These are phyloP conservation scores for Syrrhaptes paradoxus DNA, from an alignment of 2,113 vertebrate genomes.

Conservation along the genomic window DNA sequence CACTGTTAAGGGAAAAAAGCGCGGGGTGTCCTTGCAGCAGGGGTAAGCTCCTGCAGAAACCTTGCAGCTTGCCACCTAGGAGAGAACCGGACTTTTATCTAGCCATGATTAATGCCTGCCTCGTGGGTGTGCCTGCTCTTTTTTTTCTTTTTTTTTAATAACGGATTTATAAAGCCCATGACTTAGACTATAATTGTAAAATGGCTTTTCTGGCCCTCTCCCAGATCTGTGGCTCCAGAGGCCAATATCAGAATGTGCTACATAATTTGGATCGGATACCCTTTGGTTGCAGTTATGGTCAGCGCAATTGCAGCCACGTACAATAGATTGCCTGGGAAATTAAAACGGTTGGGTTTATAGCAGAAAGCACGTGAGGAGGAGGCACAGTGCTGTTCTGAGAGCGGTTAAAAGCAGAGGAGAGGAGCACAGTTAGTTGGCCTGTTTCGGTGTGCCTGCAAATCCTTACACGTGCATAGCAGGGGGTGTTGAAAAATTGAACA, in stretches of 20 bases:
- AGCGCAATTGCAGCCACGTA: not conserved
- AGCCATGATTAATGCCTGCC: not conserved
- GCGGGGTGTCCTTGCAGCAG: not conserved
- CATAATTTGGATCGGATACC: not conserved
- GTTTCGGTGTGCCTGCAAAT: slow-evolving; percentile 4
- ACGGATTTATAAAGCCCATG: not conserved
- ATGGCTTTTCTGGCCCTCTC: slow-evolving; percentile 42
- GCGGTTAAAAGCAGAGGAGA: slow-evolving; percentile 9
- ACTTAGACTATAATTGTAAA: slow-evolving; percentile 13
- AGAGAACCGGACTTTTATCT: not conserved
- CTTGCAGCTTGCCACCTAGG: not conserved
- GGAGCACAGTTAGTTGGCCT: not conserved
- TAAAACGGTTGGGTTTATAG: not conserved
- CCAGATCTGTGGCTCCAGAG: not conserved
- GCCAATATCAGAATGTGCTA: not conserved
- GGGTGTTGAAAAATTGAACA: slow-evolving; percentile 31
- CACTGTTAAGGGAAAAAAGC: not conserved
- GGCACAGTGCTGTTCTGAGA: not conserved
- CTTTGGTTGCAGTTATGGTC: not conserved
- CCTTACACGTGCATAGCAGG: slow-evolving; percentile 19
- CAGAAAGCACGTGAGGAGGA: not conserved
- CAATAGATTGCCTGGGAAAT: not conserved
- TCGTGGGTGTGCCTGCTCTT: not conserved
- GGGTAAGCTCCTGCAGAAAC: not conserved
- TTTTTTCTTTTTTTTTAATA: not conserved